Conservation (phyloP, 1,140 invertebrate species). For the Planococcus citri region DNA sequence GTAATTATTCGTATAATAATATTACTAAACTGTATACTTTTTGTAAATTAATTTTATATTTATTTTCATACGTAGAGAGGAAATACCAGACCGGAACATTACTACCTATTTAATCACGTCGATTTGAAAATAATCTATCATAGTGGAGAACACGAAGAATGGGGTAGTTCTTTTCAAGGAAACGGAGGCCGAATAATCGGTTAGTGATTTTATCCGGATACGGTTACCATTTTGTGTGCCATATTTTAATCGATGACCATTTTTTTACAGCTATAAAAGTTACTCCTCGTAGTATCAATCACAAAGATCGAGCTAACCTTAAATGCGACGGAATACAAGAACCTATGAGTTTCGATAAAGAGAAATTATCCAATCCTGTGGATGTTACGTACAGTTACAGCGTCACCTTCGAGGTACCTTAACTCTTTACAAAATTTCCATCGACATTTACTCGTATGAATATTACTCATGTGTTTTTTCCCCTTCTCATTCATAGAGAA, state of each 20-base stretch:
- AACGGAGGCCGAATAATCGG: conserved; percentile 83
- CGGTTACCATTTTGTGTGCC: background rate
- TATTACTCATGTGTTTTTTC: no score
- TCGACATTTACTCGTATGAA: no score
- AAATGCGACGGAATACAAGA: conserved; percentile 42
- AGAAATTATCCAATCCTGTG: conserved; percentile 42
- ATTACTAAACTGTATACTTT: background rate
- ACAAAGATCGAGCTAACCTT: conserved; percentile 35
- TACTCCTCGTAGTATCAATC: conserved; percentile 63
- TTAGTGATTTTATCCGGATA: no score
- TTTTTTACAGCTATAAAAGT: conserved; percentile 49
- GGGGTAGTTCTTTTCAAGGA: conserved; percentile 58
- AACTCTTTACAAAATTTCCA: conserved; percentile 13
- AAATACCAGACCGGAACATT: conserved; percentile 32
- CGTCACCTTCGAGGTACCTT: conserved; percentile 55
- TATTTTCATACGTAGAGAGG: background rate
- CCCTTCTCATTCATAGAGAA: no score
- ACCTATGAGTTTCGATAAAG: conserved; percentile 54
- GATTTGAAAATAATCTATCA: conserved; percentile 88
- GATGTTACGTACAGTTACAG: conserved; percentile 77
- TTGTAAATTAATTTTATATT: background rate
- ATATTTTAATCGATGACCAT: background rate
- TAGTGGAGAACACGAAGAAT: conserved; percentile 68
- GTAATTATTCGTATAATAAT: conserved; percentile 21
- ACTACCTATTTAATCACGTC: conserved; percentile 94